Conservation (phyloP, 37 sponge, comb jelly and placozoan genomes). For the Spongilla lacustris region DNA sequence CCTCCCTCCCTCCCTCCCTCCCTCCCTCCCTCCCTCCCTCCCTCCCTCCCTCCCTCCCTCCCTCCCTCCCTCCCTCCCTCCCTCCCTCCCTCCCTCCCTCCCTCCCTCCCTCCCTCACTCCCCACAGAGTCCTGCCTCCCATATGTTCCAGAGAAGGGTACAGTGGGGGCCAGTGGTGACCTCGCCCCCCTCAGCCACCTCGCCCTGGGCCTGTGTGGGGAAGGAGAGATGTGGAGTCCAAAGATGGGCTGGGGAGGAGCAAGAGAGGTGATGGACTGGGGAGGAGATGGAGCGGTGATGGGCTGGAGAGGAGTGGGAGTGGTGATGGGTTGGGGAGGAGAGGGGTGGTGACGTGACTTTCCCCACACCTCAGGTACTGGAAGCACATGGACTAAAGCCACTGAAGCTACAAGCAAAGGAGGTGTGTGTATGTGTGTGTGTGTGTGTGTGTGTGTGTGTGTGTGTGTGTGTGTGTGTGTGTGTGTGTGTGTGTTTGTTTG, state of each 20-base stretch:
- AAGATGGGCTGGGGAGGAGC: constrained; percentile 90
- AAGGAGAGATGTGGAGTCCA: constrained; percentile 97
- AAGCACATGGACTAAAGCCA: constrained; percentile 70
- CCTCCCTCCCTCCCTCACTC: background rate
- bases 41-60: background rate
- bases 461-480: too few species aligned
- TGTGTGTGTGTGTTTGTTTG: too few species aligned
- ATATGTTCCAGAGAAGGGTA: constrained; percentile 90
- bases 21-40: background rate
- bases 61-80: background rate
- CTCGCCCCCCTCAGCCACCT: constrained; percentile 95
- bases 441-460: too few species aligned
- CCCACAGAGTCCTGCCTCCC: constrained; percentile 79
- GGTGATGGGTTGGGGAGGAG: background rate
- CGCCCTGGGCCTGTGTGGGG: constrained; percentile 94
- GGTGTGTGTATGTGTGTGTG: constrained; percentile 24
- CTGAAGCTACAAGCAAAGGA: constrained; percentile 82
- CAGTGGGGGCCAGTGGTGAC: constrained; percentile 97
- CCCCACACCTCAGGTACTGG: constrained; percentile 75
- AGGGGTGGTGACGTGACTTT: too few species aligned
- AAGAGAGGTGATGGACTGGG: constrained; percentile 34
- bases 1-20: background rate
- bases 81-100: background rate
- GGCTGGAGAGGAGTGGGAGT: too few species aligned
- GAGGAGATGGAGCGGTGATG: too few species aligned